Percentiles rank a stretch among this genome's conserved stretches.
These are phyloP conservation scores for Gnatocerus cornutus DNA, from an alignment of 2,888 invertebrate species.

Conservation along the genomic window DNA sequence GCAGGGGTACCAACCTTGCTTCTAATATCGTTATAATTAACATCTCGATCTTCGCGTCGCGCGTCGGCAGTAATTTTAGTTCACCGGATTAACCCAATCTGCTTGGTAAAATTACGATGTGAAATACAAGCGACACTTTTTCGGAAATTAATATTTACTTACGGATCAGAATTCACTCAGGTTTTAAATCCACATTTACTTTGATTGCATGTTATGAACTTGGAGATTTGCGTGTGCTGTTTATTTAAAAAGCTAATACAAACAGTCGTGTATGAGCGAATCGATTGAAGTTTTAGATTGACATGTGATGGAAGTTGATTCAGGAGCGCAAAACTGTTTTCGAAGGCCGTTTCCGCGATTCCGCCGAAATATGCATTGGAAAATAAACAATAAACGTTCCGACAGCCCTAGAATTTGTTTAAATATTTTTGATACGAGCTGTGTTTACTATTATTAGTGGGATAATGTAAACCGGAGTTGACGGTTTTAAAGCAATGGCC, in stretches of 20 bases:
- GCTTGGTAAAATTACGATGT: no score
- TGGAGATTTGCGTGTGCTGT: constrained; percentile 9
- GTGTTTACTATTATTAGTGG: no score
- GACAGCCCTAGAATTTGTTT: no score
- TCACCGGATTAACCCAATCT: constrained; percentile 36
- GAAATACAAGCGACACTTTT: no score
- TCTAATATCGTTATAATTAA: constrained; percentile 48
- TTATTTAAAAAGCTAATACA: constrained; percentile 16
- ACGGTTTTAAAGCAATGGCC: no score
- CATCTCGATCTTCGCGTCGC: constrained; percentile 42
- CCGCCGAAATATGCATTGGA: background rate
- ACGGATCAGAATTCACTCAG: constrained; percentile 13
- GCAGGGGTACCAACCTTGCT: constrained; percentile 24
- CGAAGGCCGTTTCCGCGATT: background rate
- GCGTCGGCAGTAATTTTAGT: constrained; percentile 37
- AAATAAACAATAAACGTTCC: no score
- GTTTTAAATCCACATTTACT: constrained; percentile 13
- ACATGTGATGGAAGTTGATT: constrained; percentile 14
- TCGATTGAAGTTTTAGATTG: constrained; percentile 19
- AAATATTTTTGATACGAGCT: no score
- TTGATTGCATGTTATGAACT: constrained; percentile 22
- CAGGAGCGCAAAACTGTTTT: constrained; percentile 1
- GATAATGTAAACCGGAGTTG: no score
- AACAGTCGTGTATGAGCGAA: constrained; percentile 13
- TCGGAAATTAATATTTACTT: constrained; percentile 10